A percentile compares a stretch with the other conserved stretches of the same genome.
Conservation (phyloP, 2,888 invertebrate genomes). For the Brenthis daphne region DNA sequence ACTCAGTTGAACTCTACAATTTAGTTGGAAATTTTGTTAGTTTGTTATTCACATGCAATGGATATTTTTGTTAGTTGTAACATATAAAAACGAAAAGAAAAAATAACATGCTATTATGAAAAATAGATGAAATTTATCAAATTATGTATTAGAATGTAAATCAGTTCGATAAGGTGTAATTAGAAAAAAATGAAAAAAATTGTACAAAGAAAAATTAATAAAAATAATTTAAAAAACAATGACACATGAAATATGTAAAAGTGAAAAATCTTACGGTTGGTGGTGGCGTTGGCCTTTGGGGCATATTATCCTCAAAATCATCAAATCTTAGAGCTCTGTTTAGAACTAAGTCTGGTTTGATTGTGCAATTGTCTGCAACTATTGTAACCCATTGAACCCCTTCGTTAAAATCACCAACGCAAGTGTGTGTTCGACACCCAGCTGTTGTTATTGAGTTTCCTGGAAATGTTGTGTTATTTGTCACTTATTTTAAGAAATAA, state of each 20-base stretch:
- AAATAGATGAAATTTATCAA: neutral
- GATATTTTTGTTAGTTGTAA: conserved; percentile 1
- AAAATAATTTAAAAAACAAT: too few relatives aligned
- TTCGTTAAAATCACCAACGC: conserved; percentile 70
- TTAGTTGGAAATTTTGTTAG: conserved; percentile 28
- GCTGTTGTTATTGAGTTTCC: conserved; percentile 20
- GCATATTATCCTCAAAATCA: conserved; percentile 27
- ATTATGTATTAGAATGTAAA: too few relatives aligned
- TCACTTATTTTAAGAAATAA: too few relatives aligned
- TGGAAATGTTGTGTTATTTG: neutral
- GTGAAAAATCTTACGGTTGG: too few relatives aligned
- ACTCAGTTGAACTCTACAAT: conserved; percentile 31
- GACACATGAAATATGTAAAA: too few relatives aligned
- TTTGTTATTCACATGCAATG: conserved; percentile 38
- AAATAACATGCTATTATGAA: neutral
- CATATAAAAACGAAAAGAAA: neutral
- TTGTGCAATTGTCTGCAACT: conserved; percentile 47
- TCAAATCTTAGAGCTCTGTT: conserved; percentile 22
- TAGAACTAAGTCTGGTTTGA: conserved; percentile 8
- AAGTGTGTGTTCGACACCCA: conserved; percentile 49
- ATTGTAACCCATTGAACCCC: conserved; percentile 66
- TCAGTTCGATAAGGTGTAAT: too few relatives aligned
- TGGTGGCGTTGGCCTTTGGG: conserved; percentile 20
- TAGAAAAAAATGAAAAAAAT: too few relatives aligned
- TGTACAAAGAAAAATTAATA: too few relatives aligned